Percentiles rank a stretch among this genome's conserved stretches.
Evolutionary conservation across 2,888 invertebrate species (phyloP).

Genomic region (Onchidella celtica): DNA sequence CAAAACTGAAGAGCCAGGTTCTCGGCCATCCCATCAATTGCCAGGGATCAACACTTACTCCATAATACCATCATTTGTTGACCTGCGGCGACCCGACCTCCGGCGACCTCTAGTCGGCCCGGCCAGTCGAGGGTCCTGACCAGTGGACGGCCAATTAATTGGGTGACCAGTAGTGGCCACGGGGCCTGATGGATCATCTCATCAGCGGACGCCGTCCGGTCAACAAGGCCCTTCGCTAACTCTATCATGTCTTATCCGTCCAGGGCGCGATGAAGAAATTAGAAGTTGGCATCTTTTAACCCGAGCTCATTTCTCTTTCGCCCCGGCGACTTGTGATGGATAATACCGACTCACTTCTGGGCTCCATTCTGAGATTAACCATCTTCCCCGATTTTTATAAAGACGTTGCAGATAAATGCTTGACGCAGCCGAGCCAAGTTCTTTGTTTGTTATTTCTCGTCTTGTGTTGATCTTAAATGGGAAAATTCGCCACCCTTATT

Average conservation of each 20-base stretch:
- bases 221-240: conserved; percentile 30
- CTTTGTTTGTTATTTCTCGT: too few species aligned
- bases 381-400: too few species aligned
- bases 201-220: conserved; percentile 32
- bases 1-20: too few species aligned
- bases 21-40: not conserved
- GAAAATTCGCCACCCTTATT: too few species aligned
- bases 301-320: conserved; percentile 42
- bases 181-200: conserved; percentile 29
- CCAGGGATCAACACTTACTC: conserved; percentile 36
- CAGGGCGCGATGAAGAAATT: conserved; percentile 19
- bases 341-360: not conserved
- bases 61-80: conserved; percentile 45
- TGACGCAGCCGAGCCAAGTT: too few species aligned
- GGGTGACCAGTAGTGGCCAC: conserved; percentile 15
- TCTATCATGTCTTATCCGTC: conserved; percentile 35
- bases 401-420: too few species aligned
- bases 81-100: conserved; percentile 44
- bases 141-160: conserved; percentile 42
- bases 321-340: conserved; percentile 29
- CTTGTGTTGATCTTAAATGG: too few species aligned
- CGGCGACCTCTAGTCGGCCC: conserved; percentile 29
- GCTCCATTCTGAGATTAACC: conserved; percentile 24
- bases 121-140: conserved; percentile 38
- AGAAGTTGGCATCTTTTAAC: conserved; percentile 44